phyloP scores from a whole-genome alignment of 2,113 vertebrate genomes.

The Raphicerus campestris region DNA sequence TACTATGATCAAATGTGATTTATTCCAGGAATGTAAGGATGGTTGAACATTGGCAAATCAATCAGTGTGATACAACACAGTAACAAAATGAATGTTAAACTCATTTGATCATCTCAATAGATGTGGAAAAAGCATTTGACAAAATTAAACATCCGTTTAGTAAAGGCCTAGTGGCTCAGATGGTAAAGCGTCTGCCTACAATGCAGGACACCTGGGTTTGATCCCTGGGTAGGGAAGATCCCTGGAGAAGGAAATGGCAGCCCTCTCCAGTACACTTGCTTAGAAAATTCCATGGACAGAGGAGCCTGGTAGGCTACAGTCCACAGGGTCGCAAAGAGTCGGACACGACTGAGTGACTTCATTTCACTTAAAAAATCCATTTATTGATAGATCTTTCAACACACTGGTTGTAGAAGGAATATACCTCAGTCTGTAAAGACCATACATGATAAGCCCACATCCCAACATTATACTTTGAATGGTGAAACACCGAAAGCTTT shows the following conservation, averaged over 20 bases:
- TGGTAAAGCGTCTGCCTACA: not conserved
- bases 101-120: not conserved
- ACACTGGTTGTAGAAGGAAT: not conserved
- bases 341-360: not conserved
- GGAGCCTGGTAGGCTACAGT: not conserved
- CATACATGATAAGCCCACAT: not conserved
- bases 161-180: not conserved
- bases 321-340: not conserved
- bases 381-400: not conserved
- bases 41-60: not conserved
- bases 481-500: not conserved
- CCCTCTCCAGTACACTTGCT: not conserved
- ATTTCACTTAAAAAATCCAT: not conserved
- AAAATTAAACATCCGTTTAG: not conserved
- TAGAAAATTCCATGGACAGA: not conserved
- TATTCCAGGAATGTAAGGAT: not conserved
- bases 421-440: not conserved
- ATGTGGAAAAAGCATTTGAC: not conserved
- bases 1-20: not conserved
- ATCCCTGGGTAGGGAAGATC: not conserved
- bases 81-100: not conserved
- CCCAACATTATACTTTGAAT: not conserved
- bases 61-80: not conserved
- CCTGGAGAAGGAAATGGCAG: not conserved
- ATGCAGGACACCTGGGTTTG: fast-evolving